Evolutionary conservation across 2,113 vertebrate species (phyloP), one percentile per base, ranked within the genome.

Genomic region (Athene cunicularia): DNA sequence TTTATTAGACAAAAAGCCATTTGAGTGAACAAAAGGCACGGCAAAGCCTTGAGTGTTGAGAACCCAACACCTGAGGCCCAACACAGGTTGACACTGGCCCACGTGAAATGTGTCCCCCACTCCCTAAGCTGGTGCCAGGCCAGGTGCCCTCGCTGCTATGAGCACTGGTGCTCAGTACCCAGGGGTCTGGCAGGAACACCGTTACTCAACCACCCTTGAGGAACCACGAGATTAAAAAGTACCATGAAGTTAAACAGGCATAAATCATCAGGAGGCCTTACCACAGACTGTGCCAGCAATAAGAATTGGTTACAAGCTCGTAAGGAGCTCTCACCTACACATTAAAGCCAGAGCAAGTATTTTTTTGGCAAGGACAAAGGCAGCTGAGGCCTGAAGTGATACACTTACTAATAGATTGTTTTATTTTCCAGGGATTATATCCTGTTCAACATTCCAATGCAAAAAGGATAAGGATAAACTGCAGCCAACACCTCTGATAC

Each of bases 281-380:
- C 12, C 5, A 1, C 0, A 27, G 20, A 3, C 72, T 15, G 30
- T 17, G 37, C 43, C 19, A 32, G 67, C n/a, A 74, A 6, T 3
- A 11, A 60, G 39, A 60, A 16, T 0, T 8, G 45, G 19, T 53
- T 33, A 27, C 50, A 8, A 14, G 39, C 60, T 74, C 14, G 0
- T 27, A 26, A 39, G 30, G 52, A 32, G 70, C 39, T 28, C 59
- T 58, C 39, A 53, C 33, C 37, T 12, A 19, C 4, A 1, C 2
- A 0, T 10, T 18, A 10, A 70, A 50, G 41, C 8, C 74, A 26
- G 9, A 23, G 21, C 1, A 1, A 26, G 28, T 11, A 12, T 22
- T 41, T 60, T 37, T 39, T 43, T 35, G n/a, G n/a, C n/a, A 30
- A 24, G 20, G 28, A 16, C 2, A 4, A 20, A 70, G 39, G 59